Percentiles rank a stretch among this genome's conserved stretches.
Conservation (phyloP, 2,888 invertebrate genomes). For the Sycophila texana region DNA sequence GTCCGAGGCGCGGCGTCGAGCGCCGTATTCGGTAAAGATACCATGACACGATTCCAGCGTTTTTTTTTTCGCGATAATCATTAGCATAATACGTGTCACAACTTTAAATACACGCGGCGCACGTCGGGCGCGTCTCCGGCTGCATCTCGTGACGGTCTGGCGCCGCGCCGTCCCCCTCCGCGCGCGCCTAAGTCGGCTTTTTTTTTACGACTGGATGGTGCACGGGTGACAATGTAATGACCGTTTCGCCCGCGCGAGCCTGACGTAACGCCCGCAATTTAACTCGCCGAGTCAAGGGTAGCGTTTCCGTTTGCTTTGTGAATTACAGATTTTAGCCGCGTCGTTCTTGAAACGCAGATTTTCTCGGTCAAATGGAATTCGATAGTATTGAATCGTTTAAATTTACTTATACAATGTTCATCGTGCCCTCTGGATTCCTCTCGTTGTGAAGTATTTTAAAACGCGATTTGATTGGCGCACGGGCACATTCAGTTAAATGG, state of each 20-base stretch:
- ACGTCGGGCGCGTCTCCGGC: background rate
- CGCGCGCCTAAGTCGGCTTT: background rate
- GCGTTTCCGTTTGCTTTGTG: too few relatives aligned
- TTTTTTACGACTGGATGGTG: background rate
- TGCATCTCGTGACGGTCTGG: constrained; percentile 3
- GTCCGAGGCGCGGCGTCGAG: background rate
- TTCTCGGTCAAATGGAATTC: too few relatives aligned
- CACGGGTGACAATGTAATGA: background rate
- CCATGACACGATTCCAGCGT: constrained; percentile 48
- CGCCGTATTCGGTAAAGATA: constrained; percentile 33
- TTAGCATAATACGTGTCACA: constrained; percentile 53
- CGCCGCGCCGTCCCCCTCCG: background rate
- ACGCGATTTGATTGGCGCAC: too few relatives aligned
- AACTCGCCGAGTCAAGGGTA: too few relatives aligned
- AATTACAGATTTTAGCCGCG: too few relatives aligned
- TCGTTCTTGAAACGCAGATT: too few relatives aligned
- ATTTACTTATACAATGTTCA: too few relatives aligned
- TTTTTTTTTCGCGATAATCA: constrained; percentile 33
- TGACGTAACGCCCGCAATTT: background rate
- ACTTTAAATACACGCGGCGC: constrained; percentile 41
- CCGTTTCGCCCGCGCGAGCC: background rate
- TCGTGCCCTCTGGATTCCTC: too few relatives aligned
- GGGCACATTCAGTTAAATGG: too few relatives aligned
- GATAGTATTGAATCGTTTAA: too few relatives aligned
- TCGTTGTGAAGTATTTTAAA: too few relatives aligned